phyloP scores from a whole-genome alignment of 2,113 vertebrate species.

The Chrysemys picta region DNA sequence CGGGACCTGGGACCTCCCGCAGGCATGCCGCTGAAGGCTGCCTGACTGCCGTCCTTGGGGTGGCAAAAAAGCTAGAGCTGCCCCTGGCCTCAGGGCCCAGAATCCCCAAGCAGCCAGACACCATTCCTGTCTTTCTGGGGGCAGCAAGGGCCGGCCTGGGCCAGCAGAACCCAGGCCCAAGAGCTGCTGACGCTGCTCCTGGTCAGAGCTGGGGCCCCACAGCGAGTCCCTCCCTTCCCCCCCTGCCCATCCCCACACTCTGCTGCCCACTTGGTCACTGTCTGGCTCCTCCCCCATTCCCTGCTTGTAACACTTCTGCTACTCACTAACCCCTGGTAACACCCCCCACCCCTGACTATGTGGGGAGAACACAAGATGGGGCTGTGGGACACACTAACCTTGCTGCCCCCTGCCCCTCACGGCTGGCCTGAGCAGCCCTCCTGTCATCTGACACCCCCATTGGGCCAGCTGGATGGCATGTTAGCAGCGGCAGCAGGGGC shows the following conservation, averaged over 20 bases:
- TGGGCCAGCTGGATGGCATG: accelerated
- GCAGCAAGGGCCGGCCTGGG: background rate
- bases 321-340: slow-evolving; percentile 65
- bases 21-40: too few relatives aligned
- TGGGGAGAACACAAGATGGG: background rate
- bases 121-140: background rate
- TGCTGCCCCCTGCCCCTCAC: background rate
- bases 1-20: too few relatives aligned
- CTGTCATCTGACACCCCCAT: background rate
- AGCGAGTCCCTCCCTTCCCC: background rate
- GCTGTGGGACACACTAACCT: background rate
- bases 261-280: background rate
- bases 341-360: background rate
- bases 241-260: background rate
- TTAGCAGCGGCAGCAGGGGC: background rate
- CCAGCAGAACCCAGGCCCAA: background rate
- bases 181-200: background rate
- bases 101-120: background rate
- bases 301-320: slow-evolving; percentile 25
- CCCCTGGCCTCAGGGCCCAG: background rate
- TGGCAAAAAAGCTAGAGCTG: too few relatives aligned
- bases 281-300: background rate
- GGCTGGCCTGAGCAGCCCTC: background rate
- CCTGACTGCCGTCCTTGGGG: too few relatives aligned
- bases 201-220: background rate